Evolutionary conservation across 2,888 invertebrate species (phyloP), one percentile per base, ranked within the genome.

Genomic region (Synergus itoensis): DNA sequence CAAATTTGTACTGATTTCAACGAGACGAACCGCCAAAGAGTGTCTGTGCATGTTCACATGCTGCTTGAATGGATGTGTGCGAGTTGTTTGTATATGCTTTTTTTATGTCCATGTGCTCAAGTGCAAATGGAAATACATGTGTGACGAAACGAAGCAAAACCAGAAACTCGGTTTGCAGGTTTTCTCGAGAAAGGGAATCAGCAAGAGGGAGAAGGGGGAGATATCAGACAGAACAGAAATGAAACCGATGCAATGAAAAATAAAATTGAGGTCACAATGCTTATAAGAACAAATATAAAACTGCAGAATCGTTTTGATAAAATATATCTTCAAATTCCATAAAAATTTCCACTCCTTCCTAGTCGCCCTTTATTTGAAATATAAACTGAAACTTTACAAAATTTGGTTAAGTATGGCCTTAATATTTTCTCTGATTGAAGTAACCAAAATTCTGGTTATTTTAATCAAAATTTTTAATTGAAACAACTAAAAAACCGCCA

Each of bases 191-290:
- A 69, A 69, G 48, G 28, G 7, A 64, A 40, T 9, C 12, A 64
- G 2, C 7, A n/a, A 21, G 18, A 21, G 18, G 18, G 57, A 60
- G 21, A 21, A 11, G 18, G 7, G 11, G n/a, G 45, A 69, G 69
- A 69, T 14, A 45, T 14, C 45, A 67, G 21, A 43, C 12, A 65
- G n/a, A 65, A 43, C 9, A 21, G 41, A 65, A 53, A 69, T 69
- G 48, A 69, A 48, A 48, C 9, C 18, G 14, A 63, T 45, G 40
- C 53, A 62, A 60, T 18, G 36, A 40, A 43, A 40, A 76, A 64
- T 21, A 43, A 40, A 76, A 65, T 21, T 45, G 28, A 79, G 53
- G 75, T 73, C 73, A 76, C 78, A 73, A 60, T 62, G 60, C 73
- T 60, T 67, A 78, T 76, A 77, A 28, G 76, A 48, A 48, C 4